Percentiles rank a stretch among this genome's conserved stretches.
Conservation (phyloP, 2,797 vertebrate genomes). For the Psittacula derbiana region DNA sequence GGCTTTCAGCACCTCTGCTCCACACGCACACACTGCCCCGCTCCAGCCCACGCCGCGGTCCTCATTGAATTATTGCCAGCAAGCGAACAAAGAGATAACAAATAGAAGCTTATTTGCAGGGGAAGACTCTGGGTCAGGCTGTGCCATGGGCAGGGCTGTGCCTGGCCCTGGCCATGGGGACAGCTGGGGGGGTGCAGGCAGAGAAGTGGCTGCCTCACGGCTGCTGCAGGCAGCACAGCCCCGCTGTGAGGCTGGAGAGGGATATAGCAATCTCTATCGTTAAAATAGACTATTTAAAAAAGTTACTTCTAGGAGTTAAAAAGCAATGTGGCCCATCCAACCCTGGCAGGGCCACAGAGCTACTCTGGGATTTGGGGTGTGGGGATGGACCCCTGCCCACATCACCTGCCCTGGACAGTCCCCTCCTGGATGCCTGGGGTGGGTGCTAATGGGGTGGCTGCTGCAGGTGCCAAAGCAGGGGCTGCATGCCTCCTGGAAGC, state of each 20-base stretch:
- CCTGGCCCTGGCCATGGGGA: too few relatives aligned
- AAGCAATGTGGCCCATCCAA: background rate
- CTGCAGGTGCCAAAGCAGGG: background rate
- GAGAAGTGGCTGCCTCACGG: too few relatives aligned
- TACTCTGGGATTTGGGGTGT: background rate
- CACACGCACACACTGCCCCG: background rate
- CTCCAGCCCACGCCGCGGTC: background rate
- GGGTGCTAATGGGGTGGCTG: background rate
- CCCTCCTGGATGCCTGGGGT: accelerated
- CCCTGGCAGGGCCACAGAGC: accelerated
- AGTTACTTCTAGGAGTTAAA: constrained; percentile 58
- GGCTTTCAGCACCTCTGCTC: background rate
- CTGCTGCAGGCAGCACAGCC: background rate
- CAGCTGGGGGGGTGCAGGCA: too few relatives aligned
- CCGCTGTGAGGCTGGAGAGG: background rate
- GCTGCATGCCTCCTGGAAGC: accelerated
- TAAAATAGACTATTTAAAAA: constrained; percentile 72
- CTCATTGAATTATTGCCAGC: constrained; percentile 67
- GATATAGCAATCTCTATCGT: constrained; percentile 51
- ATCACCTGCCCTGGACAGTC: background rate
- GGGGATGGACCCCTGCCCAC: background rate
- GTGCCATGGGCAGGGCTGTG: too few relatives aligned
- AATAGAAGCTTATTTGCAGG: constrained; percentile 31
- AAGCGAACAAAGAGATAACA: constrained; percentile 72
- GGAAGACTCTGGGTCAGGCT: too few relatives aligned